A percentile compares a stretch with the other conserved stretches of the same genome.
phyloP scores from a whole-genome alignment of 2,797 vertebrate species.

The Heliangelus exortis region DNA sequence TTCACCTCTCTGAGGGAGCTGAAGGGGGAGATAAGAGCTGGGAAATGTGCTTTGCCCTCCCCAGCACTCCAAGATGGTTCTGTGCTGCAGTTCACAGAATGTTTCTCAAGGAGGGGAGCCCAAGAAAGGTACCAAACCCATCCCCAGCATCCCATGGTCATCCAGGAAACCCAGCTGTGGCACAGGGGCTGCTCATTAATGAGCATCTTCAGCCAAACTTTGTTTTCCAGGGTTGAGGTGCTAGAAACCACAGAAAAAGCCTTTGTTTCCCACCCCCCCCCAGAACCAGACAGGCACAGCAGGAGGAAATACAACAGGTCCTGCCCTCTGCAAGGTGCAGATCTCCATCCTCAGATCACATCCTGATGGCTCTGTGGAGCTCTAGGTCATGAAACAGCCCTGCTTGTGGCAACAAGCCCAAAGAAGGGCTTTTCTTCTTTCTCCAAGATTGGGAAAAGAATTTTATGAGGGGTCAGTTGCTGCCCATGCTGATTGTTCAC shows the following conservation, averaged over 20 bases:
- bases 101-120: neutral
- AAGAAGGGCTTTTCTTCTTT: neutral
- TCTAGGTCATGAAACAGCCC: neutral
- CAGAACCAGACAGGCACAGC: neutral
- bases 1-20: neutral
- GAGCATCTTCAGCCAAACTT: neutral
- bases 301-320: neutral
- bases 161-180: neutral
- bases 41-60: neutral
- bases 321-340: neutral
- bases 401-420: neutral
- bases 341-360: neutral
- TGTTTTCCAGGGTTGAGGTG: neutral
- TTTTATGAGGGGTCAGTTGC: neutral
- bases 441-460: neutral
- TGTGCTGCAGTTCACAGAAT: fast-evolving
- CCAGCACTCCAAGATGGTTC: neutral
- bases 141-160: neutral
- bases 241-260: neutral
- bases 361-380: neutral
- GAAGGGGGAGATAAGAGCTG: neutral
- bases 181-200: neutral
- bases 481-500: neutral
- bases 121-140: neutral
- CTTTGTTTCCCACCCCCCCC: neutral